Percentiles rank a stretch among this genome's conserved stretches.
phyloP scores from a whole-genome alignment of 2,797 vertebrate species.

The Mus caroli region DNA sequence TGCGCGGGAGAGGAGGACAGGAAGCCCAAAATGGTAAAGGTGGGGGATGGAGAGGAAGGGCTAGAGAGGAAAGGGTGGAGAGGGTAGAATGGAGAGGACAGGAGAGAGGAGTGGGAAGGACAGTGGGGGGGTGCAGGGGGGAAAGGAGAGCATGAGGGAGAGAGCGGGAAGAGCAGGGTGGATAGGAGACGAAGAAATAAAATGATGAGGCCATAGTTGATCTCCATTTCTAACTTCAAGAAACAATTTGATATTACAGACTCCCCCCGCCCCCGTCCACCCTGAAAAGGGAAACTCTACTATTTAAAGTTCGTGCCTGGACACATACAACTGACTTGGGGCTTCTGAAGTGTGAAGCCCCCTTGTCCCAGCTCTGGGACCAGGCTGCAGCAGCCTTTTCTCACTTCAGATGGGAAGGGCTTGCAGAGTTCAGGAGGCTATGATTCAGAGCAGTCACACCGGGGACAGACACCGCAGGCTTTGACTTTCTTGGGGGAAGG shows the following conservation, averaged over 20 bases:
- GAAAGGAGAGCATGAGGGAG: not conserved
- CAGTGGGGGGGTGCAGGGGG: not conserved
- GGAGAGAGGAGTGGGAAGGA: not conserved
- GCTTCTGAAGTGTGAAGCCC: not conserved
- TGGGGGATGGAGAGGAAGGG: not conserved
- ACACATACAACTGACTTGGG: not conserved
- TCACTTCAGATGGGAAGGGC: slow-evolving; percentile 32
- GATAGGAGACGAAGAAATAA: not conserved
- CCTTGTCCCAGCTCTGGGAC: slow-evolving; percentile 6
- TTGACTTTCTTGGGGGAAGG: not conserved
- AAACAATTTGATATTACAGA: not conserved
- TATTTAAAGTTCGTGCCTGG: not conserved
- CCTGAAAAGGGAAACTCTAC: slow-evolving; percentile 5
- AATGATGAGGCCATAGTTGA: not conserved
- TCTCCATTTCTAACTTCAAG: not conserved
- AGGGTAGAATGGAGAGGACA: not conserved
- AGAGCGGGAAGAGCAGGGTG: not conserved
- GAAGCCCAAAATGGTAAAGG: not conserved
- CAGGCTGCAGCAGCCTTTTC: not conserved
- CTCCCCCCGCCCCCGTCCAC: not conserved
- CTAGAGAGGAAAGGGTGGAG: not conserved
- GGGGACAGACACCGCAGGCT: not conserved
- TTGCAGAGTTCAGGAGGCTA: not conserved
- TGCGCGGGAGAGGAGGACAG: not conserved
- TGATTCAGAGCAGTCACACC: not conserved